Conservation (phyloP, 2,113 vertebrate genomes). For the Hippotragus niger region DNA sequence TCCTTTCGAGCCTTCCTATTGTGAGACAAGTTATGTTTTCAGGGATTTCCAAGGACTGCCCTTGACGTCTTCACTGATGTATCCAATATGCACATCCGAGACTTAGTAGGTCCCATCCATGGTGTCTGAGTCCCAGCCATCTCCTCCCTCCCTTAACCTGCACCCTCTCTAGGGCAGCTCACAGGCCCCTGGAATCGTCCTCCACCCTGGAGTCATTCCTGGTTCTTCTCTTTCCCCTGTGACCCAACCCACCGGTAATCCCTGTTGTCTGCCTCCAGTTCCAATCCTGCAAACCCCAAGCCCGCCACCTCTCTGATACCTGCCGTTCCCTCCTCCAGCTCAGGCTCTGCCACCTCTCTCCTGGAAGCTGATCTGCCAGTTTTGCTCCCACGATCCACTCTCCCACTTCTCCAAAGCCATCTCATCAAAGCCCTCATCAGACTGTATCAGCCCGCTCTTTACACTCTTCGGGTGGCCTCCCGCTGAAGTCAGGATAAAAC, state of each 20-base stretch:
- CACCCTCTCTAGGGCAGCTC: not conserved
- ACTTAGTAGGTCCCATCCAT: too few relatives aligned
- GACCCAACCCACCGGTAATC: not conserved
- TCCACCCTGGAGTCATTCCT: accelerated
- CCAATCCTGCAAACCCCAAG: not conserved
- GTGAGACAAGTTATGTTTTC: not conserved
- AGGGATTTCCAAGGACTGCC: not conserved
- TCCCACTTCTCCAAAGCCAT: not conserved
- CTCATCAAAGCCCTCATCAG: not conserved
- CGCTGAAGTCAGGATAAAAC: not conserved
- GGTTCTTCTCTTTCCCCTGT: not conserved
- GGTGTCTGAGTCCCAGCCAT: not conserved
- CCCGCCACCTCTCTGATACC: not conserved
- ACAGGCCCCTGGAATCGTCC: accelerated
- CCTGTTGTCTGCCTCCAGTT: not conserved
- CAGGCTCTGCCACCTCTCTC: accelerated
- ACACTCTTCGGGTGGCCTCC: not conserved
- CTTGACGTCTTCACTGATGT: not conserved
- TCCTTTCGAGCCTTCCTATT: not conserved
- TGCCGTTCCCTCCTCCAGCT: not conserved
- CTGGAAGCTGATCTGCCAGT: not conserved
- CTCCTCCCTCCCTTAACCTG: not conserved
- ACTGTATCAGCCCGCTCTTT: not conserved
- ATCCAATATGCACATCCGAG: not conserved
- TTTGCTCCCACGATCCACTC: not conserved